These are phyloP conservation scores for Rhagoletis zephyria DNA, from an alignment of 1,140 invertebrate genomes.

Conservation along the genomic window DNA sequence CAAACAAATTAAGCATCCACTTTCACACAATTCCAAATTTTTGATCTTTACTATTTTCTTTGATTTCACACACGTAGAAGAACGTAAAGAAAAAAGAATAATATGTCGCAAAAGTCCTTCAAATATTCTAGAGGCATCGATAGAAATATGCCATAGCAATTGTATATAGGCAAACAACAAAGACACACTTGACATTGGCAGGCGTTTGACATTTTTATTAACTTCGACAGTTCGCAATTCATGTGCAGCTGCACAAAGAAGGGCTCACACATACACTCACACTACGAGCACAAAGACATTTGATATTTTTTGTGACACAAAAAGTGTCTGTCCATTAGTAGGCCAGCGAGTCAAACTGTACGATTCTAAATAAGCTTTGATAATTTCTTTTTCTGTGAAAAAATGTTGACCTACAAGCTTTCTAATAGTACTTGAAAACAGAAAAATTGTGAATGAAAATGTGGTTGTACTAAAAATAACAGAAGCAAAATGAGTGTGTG, in stretches of 20 bases:
- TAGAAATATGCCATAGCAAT: neutral
- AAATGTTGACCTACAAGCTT: neutral
- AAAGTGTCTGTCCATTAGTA: neutral
- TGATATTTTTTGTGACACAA: neutral
- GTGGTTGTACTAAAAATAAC: too few species aligned
- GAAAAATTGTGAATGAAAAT: too few species aligned
- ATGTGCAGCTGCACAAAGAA: neutral
- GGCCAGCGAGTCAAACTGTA: neutral
- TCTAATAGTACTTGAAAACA: too few species aligned
- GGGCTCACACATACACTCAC: neutral
- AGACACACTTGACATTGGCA: slow-evolving; percentile 30
- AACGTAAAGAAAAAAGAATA: neutral
- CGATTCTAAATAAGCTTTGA: neutral
- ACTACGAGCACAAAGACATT: neutral
- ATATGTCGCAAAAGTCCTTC: slow-evolving; percentile 15
- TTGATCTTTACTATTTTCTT: neutral
- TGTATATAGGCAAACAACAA: neutral
- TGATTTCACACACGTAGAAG: neutral
- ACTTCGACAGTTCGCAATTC: slow-evolving; percentile 7
- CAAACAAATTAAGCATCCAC: neutral
- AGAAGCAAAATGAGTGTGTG: too few species aligned
- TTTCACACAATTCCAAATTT: neutral
- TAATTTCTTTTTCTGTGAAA: neutral
- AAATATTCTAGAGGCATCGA: neutral
- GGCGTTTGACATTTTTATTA: slow-evolving; percentile 44